Conservation (phyloP, 2,113 vertebrate species). For the Notothenia rossii region DNA sequence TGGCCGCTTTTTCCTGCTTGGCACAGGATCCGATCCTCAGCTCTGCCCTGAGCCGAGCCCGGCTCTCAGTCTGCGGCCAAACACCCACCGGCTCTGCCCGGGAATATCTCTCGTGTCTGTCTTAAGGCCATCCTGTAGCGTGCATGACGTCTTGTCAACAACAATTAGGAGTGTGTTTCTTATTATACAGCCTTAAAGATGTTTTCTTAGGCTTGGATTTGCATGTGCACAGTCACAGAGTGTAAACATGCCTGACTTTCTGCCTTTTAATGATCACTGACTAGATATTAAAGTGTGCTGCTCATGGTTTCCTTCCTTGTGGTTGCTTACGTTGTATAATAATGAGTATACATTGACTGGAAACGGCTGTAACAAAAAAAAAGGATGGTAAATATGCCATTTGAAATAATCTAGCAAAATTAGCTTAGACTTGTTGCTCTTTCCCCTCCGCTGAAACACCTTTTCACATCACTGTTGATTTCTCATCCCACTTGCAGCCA, state of each 20-base stretch:
- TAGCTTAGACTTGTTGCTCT: slow-evolving; percentile 35
- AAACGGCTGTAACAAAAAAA: slow-evolving; percentile 8
- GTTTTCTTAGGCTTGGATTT: slow-evolving; percentile 30
- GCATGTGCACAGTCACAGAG: slow-evolving; percentile 35
- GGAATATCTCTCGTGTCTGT: slow-evolving; percentile 55
- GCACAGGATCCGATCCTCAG: slow-evolving; percentile 54
- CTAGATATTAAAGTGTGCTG: slow-evolving; percentile 36
- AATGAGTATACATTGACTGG: neutral
- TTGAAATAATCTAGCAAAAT: slow-evolving; percentile 27
- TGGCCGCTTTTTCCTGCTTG: slow-evolving; percentile 62
- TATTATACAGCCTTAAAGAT: slow-evolving; percentile 18
- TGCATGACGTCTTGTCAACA: slow-evolving; percentile 37
- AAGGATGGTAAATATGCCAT: neutral
- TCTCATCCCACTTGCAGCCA: slow-evolving; percentile 52
- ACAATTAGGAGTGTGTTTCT: slow-evolving; percentile 10
- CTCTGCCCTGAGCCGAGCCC: slow-evolving; percentile 60
- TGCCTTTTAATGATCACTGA: slow-evolving; percentile 33
- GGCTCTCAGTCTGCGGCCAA: slow-evolving; percentile 55
- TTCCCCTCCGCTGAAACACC: neutral
- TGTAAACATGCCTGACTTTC: slow-evolving; percentile 39
- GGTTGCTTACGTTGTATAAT: neutral
- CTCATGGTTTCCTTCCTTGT: too few species aligned
- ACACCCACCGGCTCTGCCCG: slow-evolving; percentile 48
- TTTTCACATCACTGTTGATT: slow-evolving; percentile 29
- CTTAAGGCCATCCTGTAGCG: slow-evolving; percentile 33